phyloP scores from a whole-genome alignment of 2,113 vertebrate species.

The Thalassoma bifasciatum region DNA sequence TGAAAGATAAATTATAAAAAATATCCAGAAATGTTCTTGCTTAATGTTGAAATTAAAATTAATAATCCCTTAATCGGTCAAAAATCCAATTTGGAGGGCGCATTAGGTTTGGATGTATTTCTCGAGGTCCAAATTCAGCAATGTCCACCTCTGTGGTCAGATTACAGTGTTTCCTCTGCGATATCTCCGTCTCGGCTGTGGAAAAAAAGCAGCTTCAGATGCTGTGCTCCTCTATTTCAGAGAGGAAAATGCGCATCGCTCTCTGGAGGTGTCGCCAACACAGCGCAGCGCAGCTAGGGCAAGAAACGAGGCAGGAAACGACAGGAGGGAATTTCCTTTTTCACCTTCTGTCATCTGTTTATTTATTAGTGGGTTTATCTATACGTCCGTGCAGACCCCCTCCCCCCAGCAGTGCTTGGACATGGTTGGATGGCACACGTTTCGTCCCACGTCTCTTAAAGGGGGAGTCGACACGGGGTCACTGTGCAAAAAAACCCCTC shows the following conservation, averaged over 20 bases:
- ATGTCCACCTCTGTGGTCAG: conserved; percentile 7
- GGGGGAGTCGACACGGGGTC: conserved; percentile 30
- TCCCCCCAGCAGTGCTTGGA: conserved; percentile 42
- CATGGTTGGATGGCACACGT: conserved; percentile 64
- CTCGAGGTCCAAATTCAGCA: not conserved
- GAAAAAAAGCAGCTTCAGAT: conserved; percentile 25
- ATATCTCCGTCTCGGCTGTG: conserved; percentile 10
- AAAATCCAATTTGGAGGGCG: conserved; percentile 47
- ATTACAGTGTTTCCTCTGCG: conserved; percentile 13
- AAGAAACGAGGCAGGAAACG: conserved; percentile 52
- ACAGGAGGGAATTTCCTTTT: conserved; percentile 55
- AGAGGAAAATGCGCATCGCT: conserved; percentile 64
- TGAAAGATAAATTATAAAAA: conserved; percentile 10
- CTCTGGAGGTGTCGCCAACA: conserved; percentile 57
- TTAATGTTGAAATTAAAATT: conserved; percentile 40
- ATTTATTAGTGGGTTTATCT: conserved; percentile 63
- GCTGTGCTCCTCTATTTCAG: conserved; percentile 35
- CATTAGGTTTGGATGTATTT: conserved; percentile 38
- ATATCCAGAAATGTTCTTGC: not conserved
- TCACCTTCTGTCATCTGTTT: conserved; percentile 39
- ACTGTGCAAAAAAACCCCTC: not conserved
- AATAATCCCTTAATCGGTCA: conserved; percentile 49
- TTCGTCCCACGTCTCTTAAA: conserved; percentile 60
- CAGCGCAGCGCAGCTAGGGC: conserved; percentile 62
- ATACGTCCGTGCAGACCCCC: conserved; percentile 43